Percentiles rank a stretch among this genome's conserved stretches.
These are phyloP conservation scores for Acronicta psi DNA, from an alignment of 2,888 invertebrate genomes.

Conservation along the genomic window DNA sequence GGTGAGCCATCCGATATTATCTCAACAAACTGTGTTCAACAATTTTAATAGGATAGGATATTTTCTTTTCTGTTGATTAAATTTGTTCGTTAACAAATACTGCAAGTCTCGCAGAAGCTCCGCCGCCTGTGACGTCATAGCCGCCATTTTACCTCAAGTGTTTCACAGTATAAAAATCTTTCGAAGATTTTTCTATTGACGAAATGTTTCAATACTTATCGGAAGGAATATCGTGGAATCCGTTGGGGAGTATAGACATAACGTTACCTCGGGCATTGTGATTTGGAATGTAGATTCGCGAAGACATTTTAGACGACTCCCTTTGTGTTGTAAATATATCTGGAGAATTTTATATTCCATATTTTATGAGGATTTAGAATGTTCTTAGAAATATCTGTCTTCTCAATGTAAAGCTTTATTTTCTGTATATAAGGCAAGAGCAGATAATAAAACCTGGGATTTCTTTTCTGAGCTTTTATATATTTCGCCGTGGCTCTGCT, in stretches of 20 bases:
- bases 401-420: background rate
- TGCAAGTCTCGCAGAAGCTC: slow-evolving; percentile 1
- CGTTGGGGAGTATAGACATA: slow-evolving; percentile 22
- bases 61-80: background rate
- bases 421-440: background rate
- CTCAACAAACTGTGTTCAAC: too few relatives aligned
- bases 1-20: too few relatives aligned
- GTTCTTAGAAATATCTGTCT: slow-evolving; percentile 3
- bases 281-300: slow-evolving; percentile 17
- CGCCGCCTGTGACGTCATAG: slow-evolving; percentile 18
- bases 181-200: slow-evolving; percentile 23
- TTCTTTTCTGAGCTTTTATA: too few relatives aligned
- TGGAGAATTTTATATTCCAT: slow-evolving; percentile 42
- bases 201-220: slow-evolving; percentile 15
- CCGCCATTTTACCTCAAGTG: slow-evolving; percentile 12
- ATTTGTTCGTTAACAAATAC: too few relatives aligned
- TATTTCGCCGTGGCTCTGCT: too few relatives aligned
- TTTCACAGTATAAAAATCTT: slow-evolving; percentile 36
- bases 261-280: slow-evolving; percentile 21
- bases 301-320: slow-evolving; percentile 18
- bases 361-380: slow-evolving; percentile 43
- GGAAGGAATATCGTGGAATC: slow-evolving; percentile 3
- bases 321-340: slow-evolving; percentile 36
- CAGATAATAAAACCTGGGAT: too few relatives aligned
- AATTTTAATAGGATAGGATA: too few relatives aligned